phyloP scores from a whole-genome alignment of 2,888 invertebrate species.

The Hypomecis atomaria region DNA sequence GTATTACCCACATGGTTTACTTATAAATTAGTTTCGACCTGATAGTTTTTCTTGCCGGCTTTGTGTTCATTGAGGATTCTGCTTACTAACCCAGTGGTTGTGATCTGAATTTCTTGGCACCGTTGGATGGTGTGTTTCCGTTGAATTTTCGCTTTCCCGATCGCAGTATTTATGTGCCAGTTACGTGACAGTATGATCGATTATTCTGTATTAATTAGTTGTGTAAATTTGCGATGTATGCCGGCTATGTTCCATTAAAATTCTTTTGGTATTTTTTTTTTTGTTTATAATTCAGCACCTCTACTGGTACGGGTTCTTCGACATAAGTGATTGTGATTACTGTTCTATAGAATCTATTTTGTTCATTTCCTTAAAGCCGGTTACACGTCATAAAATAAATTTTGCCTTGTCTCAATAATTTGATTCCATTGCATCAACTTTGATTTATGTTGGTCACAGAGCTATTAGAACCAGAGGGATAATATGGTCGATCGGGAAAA shows the following conservation, averaged over 20 bases:
- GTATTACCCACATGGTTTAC: conserved; percentile 34
- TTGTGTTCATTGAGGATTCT: conserved; percentile 45
- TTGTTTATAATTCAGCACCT: background rate
- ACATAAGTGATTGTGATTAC: too few relatives aligned
- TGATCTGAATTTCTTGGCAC: conserved; percentile 26
- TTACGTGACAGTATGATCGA: conserved; percentile 21
- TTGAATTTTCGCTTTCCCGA: conserved; percentile 54
- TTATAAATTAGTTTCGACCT: conserved; percentile 55
- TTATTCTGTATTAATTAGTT: conserved; percentile 11
- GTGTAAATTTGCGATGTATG: background rate
- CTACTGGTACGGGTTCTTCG: too few relatives aligned
- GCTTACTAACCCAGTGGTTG: conserved; percentile 11
- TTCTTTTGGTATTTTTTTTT: too few relatives aligned
- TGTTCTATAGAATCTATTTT: too few relatives aligned
- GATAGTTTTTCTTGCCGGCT: conserved; percentile 51
- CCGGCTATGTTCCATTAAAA: background rate
- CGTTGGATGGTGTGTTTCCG: conserved; percentile 27
- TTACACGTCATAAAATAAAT: too few relatives aligned
- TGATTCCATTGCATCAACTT: too few relatives aligned
- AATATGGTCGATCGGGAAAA: too few relatives aligned
- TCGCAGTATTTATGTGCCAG: conserved; percentile 51
- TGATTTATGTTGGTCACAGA: too few relatives aligned
- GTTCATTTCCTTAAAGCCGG: too few relatives aligned
- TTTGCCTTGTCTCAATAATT: too few relatives aligned
- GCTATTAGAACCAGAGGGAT: too few relatives aligned